Evolutionary conservation across 2,113 vertebrate genomes (phyloP).

Genomic region (Anseranas semipalmata): DNA sequence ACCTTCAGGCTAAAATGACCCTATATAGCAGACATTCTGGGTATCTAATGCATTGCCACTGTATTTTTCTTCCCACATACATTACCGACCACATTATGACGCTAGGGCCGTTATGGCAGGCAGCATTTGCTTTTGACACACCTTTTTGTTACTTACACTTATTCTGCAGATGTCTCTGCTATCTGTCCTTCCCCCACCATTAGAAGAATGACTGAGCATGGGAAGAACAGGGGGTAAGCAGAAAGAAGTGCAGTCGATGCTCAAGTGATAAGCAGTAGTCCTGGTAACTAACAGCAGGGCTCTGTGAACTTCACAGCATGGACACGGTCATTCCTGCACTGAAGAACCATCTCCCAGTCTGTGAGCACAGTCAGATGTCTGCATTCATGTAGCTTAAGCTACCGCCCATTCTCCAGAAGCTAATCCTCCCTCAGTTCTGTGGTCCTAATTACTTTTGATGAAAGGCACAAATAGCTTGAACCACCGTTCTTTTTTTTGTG

Average conservation of each 20-base stretch:
- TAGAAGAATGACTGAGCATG: not conserved
- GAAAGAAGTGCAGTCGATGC: not conserved
- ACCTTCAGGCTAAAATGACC: not conserved
- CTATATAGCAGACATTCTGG: fast-evolving
- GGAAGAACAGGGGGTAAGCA: not conserved
- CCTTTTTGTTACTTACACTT: not conserved
- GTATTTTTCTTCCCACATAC: not conserved
- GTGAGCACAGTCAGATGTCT: not conserved
- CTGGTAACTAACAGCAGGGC: not conserved
- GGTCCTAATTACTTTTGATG: fast-evolving
- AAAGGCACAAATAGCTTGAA: not conserved
- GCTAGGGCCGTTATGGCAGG: not conserved
- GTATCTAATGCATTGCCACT: not conserved
- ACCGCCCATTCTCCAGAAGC: not conserved
- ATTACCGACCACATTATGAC: not conserved
- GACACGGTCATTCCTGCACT: not conserved
- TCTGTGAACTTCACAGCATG: not conserved
- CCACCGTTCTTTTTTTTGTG: too few species aligned
- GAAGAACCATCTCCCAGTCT: not conserved
- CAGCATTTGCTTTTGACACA: not conserved
- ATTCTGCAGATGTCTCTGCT: not conserved
- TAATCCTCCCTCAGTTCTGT: not conserved
- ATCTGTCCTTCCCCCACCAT: fast-evolving
- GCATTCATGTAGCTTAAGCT: not conserved
- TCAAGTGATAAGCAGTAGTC: not conserved